A percentile compares a stretch with the other conserved stretches of the same genome.
phyloP scores from a whole-genome alignment of 2,797 vertebrate species.

The Buceros bicornis region DNA sequence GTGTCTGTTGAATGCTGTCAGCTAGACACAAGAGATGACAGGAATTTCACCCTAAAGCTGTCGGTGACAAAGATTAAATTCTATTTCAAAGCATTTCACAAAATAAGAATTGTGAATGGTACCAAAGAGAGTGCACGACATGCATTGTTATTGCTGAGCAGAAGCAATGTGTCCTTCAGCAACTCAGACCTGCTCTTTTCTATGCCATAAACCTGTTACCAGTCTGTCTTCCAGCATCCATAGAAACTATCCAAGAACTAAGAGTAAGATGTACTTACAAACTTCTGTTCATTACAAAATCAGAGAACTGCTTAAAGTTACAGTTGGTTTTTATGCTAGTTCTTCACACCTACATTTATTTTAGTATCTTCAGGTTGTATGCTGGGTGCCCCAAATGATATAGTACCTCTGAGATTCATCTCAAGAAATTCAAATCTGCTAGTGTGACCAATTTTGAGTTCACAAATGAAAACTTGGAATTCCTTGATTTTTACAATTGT shows the following conservation, averaged over 20 bases:
- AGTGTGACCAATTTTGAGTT: fast-evolving
- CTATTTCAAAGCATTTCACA: neutral
- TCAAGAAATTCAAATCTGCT: neutral
- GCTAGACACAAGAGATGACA: neutral
- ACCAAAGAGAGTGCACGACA: neutral
- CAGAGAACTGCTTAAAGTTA: neutral
- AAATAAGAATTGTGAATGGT: neutral
- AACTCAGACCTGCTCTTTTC: neutral
- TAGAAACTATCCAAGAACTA: neutral
- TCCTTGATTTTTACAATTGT: neutral
- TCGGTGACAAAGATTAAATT: neutral
- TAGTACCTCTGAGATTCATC: neutral
- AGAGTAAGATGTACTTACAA: neutral
- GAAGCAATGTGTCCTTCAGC: neutral
- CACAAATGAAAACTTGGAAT: neutral
- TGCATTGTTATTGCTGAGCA: neutral
- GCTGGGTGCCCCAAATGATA: neutral
- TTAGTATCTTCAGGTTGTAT: neutral
- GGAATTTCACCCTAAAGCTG: neutral
- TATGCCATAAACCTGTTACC: neutral
- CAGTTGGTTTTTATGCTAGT: neutral
- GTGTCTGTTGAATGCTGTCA: neutral
- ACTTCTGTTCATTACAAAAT: neutral
- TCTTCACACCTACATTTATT: neutral
- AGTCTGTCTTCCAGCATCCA: neutral